These are phyloP conservation scores for Miltochrista miniata DNA, from an alignment of 2,888 invertebrate species.

Conservation along the genomic window DNA sequence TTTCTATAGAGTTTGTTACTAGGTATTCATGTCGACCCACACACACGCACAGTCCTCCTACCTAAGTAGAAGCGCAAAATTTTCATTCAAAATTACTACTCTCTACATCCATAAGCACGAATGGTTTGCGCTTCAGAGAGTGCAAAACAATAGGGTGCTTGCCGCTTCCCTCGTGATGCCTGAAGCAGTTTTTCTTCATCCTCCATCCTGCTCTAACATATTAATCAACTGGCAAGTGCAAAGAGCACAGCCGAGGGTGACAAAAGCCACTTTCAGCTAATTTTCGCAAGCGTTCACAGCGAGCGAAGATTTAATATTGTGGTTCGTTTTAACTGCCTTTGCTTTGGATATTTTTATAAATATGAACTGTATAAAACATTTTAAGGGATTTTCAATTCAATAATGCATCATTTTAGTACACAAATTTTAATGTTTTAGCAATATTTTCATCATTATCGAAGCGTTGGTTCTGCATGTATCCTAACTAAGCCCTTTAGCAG, in stretches of 20 bases:
- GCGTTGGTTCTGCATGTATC: too few relatives aligned
- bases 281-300: conserved; percentile 69
- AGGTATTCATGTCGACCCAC: too few relatives aligned
- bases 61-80: conserved; percentile 44
- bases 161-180: conserved; percentile 74
- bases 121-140: conserved; percentile 68
- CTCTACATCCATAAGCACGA: conserved; percentile 50
- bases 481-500: too few relatives aligned
- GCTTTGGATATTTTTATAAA: too few relatives aligned
- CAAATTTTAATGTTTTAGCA: too few relatives aligned
- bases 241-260: conserved; percentile 49
- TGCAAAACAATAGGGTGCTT: conserved; percentile 81
- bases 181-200: conserved; percentile 68
- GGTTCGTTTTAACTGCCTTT: conserved; percentile 41
- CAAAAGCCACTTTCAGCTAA: conserved; percentile 78
- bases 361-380: too few relatives aligned
- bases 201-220: conserved; percentile 49
- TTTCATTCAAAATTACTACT: conserved; percentile 66
- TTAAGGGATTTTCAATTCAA: too few relatives aligned
- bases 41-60: too few relatives aligned
- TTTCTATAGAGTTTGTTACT: too few relatives aligned
- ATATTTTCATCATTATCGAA: too few relatives aligned
- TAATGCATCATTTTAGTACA: too few relatives aligned
- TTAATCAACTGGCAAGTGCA: conserved; percentile 33
- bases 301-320: conserved; percentile 44